phyloP scores from a whole-genome alignment of 2,888 invertebrate genomes.

The Papilio demoleus region DNA sequence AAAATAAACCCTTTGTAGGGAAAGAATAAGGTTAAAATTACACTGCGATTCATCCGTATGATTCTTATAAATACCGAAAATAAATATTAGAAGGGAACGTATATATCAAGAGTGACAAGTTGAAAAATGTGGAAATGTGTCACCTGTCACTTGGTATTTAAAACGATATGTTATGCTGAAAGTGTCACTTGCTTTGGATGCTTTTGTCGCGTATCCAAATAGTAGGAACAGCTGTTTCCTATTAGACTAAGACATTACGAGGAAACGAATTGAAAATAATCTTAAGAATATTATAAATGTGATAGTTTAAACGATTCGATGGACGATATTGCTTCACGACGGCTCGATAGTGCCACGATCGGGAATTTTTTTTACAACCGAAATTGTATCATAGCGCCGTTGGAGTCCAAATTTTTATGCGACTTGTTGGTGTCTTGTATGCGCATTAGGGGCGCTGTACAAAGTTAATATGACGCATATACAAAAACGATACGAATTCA shows the following conservation, averaged over 20 bases:
- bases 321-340: no score
- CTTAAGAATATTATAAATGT: no score
- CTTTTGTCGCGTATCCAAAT: slow-evolving; percentile 73
- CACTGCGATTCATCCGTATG: slow-evolving; percentile 50
- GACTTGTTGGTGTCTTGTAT: no score
- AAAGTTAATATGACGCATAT: no score
- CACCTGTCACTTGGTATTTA: slow-evolving; percentile 83
- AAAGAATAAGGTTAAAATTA: slow-evolving; percentile 54
- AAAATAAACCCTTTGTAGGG: slow-evolving; percentile 12
- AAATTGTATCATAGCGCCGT: no score
- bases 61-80: slow-evolving; percentile 58
- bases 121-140: slow-evolving; percentile 83
- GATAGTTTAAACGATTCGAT: no score
- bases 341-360: no score
- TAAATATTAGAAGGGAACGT: slow-evolving; percentile 67
- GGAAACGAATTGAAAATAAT: slow-evolving; percentile 5
- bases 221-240: slow-evolving; percentile 72
- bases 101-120: slow-evolving; percentile 82
- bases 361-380: no score
- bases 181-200: slow-evolving; percentile 63
- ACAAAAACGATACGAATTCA: no score
- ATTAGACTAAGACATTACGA: slow-evolving; percentile 28
- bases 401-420: no score
- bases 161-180: slow-evolving; percentile 81
- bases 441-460: no score